A percentile compares a stretch with the other conserved stretches of the same genome.
Conservation (phyloP, 2,113 vertebrate genomes). For the Oceanodroma tethys region DNA sequence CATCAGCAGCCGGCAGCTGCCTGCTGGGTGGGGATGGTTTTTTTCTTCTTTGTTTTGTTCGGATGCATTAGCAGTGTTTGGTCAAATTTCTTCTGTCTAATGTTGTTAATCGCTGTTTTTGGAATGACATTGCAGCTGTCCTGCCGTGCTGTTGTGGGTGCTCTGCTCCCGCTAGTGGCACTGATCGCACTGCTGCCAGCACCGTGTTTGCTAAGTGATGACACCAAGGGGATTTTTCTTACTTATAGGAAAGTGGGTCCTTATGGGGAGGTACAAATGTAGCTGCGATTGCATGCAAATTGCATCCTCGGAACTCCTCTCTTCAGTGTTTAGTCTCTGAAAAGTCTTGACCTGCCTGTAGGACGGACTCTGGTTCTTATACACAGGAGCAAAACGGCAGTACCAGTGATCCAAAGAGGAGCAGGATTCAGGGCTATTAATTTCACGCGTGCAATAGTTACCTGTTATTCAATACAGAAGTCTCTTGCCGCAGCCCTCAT, state of each 20-base stretch:
- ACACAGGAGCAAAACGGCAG: background rate
- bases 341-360: background rate
- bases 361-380: background rate
- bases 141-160: background rate
- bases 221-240: background rate
- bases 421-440: background rate
- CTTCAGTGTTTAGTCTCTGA: background rate
- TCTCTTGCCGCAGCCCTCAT: background rate
- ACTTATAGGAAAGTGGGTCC: background rate
- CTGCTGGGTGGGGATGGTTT: background rate
- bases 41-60: background rate
- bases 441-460: background rate
- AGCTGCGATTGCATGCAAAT: background rate
- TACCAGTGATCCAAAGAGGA: background rate
- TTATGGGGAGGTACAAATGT: background rate
- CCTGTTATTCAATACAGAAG: background rate
- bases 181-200: accelerated
- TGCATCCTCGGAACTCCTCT: background rate
- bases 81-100: background rate
- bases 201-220: accelerated
- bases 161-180: background rate
- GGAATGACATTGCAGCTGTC: background rate
- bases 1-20: background rate
- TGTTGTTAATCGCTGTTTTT: background rate
- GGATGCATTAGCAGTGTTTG: background rate